phyloP scores from a whole-genome alignment of 2,797 vertebrate species.

The Oreochromis mossambicus region DNA sequence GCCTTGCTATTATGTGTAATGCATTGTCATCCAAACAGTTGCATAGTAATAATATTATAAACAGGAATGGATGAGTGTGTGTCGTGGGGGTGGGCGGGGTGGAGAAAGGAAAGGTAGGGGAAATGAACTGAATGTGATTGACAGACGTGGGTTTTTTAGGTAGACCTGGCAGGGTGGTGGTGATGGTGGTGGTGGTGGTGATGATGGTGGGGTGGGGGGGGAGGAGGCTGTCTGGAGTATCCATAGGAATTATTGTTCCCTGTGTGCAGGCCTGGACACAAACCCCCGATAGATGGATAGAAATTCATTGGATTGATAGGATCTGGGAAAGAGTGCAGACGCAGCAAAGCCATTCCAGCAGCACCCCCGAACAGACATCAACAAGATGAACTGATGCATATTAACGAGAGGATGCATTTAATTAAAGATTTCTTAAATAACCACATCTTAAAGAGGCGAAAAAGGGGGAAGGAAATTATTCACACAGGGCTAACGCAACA shows the following conservation, averaged over 20 bases:
- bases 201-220: fast-evolving
- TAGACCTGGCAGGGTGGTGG: conserved; percentile 64
- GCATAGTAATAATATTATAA: conserved; percentile 72
- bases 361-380: conserved; percentile 56
- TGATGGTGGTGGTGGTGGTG: fast-evolving
- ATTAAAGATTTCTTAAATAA: neutral
- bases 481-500: neutral
- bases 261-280: conserved; percentile 63
- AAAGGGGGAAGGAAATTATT: neutral
- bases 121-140: conserved; percentile 77
- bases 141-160: conserved; percentile 75
- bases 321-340: conserved; percentile 59
- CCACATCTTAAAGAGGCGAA: neutral
- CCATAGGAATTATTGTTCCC: conserved; percentile 73
- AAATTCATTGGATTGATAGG: conserved; percentile 50
- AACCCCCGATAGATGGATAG: conserved; percentile 36
- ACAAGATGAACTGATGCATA: conserved; percentile 46
- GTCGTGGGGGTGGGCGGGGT: conserved; percentile 72
- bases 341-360: conserved; percentile 50
- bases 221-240: conserved; percentile 66
- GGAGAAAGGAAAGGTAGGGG: conserved; percentile 61
- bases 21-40: conserved; percentile 71
- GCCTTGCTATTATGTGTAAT: conserved; percentile 44
- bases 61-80: conserved; percentile 60
- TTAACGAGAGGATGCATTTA: neutral